Percentiles rank a stretch among this genome's conserved stretches.
These are phyloP conservation scores for Xestia xanthographa DNA, from an alignment of 2,888 invertebrate species.

Conservation along the genomic window DNA sequence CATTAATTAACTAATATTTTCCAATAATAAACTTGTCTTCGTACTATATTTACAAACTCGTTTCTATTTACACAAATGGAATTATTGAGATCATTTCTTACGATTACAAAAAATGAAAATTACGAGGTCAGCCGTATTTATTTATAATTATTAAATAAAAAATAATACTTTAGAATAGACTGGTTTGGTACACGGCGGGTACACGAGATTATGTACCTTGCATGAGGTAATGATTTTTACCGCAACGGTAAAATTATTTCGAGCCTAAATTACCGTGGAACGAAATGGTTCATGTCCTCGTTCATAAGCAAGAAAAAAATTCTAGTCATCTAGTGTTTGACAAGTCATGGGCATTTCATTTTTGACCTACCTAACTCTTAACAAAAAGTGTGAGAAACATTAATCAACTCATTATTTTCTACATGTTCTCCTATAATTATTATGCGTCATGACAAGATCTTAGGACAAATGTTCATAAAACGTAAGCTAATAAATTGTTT, in stretches of 20 bases:
- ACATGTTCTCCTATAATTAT: slow-evolving; percentile 28
- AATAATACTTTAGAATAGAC: slow-evolving; percentile 89
- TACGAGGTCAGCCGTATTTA: slow-evolving; percentile 81
- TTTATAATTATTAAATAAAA: slow-evolving; percentile 79
- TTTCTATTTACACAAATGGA: slow-evolving; percentile 89
- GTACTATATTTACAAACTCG: slow-evolving; percentile 84
- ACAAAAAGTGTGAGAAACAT: slow-evolving; percentile 2
- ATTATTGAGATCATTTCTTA: slow-evolving; percentile 90
- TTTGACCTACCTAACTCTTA: slow-evolving; percentile 17
- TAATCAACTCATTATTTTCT: slow-evolving; percentile 7
- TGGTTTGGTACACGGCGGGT: slow-evolving; percentile 84
- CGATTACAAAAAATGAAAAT: slow-evolving; percentile 83
- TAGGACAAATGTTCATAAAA: slow-evolving; percentile 20
- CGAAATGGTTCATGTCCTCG: slow-evolving; percentile 62
- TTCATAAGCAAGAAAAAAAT: slow-evolving; percentile 58
- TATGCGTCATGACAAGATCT: slow-evolving; percentile 28
- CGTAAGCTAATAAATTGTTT: slow-evolving; percentile 45
- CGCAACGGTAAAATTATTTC: slow-evolving; percentile 61
- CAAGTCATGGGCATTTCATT: slow-evolving; percentile 39
- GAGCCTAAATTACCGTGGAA: slow-evolving; percentile 64
- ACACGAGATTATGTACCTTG: slow-evolving; percentile 71
- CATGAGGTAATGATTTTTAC: slow-evolving; percentile 82
- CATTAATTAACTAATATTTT: slow-evolving; percentile 73
- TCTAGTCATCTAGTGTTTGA: slow-evolving; percentile 45
- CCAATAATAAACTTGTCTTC: slow-evolving; percentile 74